Conservation (phyloP, 1,140 invertebrate genomes). For the Heliconius hermathena region DNA sequence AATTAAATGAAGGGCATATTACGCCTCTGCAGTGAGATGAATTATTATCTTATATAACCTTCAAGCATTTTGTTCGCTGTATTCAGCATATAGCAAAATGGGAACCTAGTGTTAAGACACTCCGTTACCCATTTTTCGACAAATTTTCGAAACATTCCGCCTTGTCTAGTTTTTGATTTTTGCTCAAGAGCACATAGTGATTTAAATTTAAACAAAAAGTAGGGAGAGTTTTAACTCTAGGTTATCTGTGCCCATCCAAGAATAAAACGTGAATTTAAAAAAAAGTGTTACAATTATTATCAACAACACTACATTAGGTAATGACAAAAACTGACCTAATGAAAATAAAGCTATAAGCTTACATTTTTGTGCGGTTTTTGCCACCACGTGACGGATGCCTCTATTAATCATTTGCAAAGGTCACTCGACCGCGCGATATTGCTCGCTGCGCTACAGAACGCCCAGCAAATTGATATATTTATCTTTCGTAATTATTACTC, state of each 20-base stretch:
- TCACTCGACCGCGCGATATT: slow-evolving; percentile 24
- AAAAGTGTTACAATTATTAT: too few relatives aligned
- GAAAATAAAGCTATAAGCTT: background rate
- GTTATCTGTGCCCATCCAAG: too few relatives aligned
- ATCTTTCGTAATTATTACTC: slow-evolving; percentile 14
- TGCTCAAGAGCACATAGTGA: too few relatives aligned
- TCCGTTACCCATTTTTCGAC: background rate
- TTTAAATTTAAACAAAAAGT: too few relatives aligned
- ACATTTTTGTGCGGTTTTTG: slow-evolving; percentile 3
- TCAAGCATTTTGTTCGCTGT: background rate
- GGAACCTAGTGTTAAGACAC: background rate
- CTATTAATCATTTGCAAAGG: slow-evolving; percentile 28
- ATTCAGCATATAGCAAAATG: background rate
- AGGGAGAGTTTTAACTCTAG: too few relatives aligned
- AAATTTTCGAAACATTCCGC: background rate
- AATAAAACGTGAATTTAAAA: too few relatives aligned
- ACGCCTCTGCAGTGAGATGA: background rate
- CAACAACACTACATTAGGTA: too few relatives aligned
- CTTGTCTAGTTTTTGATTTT: too few relatives aligned
- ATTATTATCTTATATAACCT: background rate
- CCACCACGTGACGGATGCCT: background rate
- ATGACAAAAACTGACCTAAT: background rate
- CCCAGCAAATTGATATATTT: slow-evolving; percentile 27
- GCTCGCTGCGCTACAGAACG: background rate
- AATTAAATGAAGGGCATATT: slow-evolving; percentile 25